phyloP scores from a whole-genome alignment of 2,888 invertebrate genomes.

The Selenia dentaria region DNA sequence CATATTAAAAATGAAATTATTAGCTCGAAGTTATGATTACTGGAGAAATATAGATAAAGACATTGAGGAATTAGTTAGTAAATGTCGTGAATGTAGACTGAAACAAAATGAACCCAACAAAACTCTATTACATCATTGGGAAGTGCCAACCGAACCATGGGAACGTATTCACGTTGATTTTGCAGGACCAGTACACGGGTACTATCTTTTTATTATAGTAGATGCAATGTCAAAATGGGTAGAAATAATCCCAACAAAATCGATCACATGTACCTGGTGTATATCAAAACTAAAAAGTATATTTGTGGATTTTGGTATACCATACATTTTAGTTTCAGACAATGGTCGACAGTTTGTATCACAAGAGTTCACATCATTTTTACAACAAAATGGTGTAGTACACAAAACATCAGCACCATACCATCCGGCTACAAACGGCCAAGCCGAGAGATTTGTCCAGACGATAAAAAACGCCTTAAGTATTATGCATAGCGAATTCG shows the following conservation, averaged over 20 bases:
- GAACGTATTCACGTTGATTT: constrained; percentile 23
- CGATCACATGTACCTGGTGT: constrained; percentile 19
- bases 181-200: constrained; percentile 22
- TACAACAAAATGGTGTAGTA: constrained; percentile 26
- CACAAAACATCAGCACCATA: constrained; percentile 17
- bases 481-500: neutral
- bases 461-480: constrained; percentile 15
- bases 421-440: constrained; percentile 24
- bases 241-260: constrained; percentile 1
- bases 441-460: constrained; percentile 25
- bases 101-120: constrained; percentile 11
- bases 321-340: constrained; percentile 19
- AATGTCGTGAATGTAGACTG: constrained; percentile 1
- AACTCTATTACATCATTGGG: constrained; percentile 12
- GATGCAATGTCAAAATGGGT: constrained; percentile 1
- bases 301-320: constrained; percentile 10
- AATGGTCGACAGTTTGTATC: constrained; percentile 26
- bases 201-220: constrained; percentile 24
- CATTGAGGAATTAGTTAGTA: constrained; percentile 9
- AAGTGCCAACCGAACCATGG: constrained; percentile 19
- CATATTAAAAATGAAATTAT: constrained; percentile 30
- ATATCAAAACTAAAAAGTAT: constrained; percentile 17
- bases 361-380: constrained; percentile 21
- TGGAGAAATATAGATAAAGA: constrained; percentile 29
- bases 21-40: constrained; percentile 34